Conservation (phyloP, 2,797 vertebrate genomes). For the Typhlichthys subterraneus region DNA sequence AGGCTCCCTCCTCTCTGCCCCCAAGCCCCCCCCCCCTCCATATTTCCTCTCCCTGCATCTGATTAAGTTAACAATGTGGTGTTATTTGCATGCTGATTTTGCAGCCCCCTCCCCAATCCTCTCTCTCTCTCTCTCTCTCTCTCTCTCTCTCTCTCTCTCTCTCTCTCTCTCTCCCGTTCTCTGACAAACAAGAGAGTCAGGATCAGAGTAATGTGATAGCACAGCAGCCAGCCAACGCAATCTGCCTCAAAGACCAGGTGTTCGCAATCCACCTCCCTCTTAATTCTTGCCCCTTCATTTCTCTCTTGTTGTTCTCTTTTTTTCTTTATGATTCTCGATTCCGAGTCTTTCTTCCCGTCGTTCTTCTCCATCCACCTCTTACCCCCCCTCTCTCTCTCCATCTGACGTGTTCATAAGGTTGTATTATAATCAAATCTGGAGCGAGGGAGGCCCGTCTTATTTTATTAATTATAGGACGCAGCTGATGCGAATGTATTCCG, state of each 20-base stretch:
- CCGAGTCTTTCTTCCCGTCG: slow-evolving; percentile 73
- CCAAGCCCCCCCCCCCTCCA: slow-evolving; percentile 66
- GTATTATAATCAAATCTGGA: slow-evolving; percentile 99
- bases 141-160: too few species aligned
- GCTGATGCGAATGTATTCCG: slow-evolving; percentile 86
- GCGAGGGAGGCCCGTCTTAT: slow-evolving; percentile 88
- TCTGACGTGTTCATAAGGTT: slow-evolving; percentile 95
- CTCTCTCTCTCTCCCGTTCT: too few species aligned
- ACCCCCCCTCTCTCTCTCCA: slow-evolving; percentile 78
- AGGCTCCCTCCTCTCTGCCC: slow-evolving; percentile 75
- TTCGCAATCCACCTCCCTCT: slow-evolving; percentile 96
- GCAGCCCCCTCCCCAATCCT: slow-evolving; percentile 59
- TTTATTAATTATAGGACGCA: slow-evolving; percentile 99
- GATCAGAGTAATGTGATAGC: slow-evolving; percentile 95
- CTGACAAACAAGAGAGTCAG: slow-evolving; percentile 89
- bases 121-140: slow-evolving; percentile 74
- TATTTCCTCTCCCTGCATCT: slow-evolving; percentile 94
- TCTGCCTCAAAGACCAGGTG: slow-evolving; percentile 99
- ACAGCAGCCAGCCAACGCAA: slow-evolving; percentile 99
- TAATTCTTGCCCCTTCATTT: slow-evolving; percentile 94
- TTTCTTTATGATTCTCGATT: neutral
- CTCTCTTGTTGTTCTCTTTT: slow-evolving; percentile 60
- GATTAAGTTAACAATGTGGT: slow-evolving; percentile 99
- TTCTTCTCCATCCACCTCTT: slow-evolving; percentile 74
- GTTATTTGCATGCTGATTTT: slow-evolving; percentile 99